Base-by-base conservation (phyloP, 1,140 invertebrate species). In the Colletes latitarsis region DNA sequence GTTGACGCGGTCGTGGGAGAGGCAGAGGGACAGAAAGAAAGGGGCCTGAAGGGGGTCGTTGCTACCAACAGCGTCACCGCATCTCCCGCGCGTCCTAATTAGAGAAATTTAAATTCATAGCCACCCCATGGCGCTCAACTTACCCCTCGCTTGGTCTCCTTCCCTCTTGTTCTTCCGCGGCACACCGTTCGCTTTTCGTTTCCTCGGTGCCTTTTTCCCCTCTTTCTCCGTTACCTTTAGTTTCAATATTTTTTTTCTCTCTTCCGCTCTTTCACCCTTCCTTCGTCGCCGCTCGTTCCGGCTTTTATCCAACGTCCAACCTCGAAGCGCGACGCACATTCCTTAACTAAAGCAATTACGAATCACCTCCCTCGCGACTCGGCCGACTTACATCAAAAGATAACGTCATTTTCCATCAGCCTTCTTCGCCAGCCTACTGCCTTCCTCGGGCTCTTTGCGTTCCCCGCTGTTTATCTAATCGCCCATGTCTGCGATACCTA, bases 21-120 rank as follows among this genome's bases (percentile, higher is more conserved):
- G 88, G 83, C 43, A 19, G 69, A 57, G 41, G 12, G 41, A 73
- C 41, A 82, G 21, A 82, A 73, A 76, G 88, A 88, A 76, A 86
- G 77, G 73, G 85, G 67, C 85, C 66, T 63, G 77, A 82, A 87
- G 79, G 76, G 76, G 82, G 76, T 74, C 82, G 81, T 84, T 86
- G 85, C 88, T 87, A 87, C 86, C 88, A 87, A 84, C 87, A 82
- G 85, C 90, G 85, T 90, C 89, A 84, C 86, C 87, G 77, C 85
- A 88, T 85, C 88, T 84, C 89, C 82, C 85, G 85, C 88, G 84
- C 88, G 89, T 91, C 89, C 91, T 92, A 92, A 93, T 92, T 93
- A 93, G 91, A 91, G 89, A 92, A 92, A 93, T 92, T 93, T 93
- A 92, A 93, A 93, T 93, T 92, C 92, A 93, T 93, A 91, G 86